phyloP scores from a whole-genome alignment of 2,113 vertebrate genomes.

The Lepus americanus region DNA sequence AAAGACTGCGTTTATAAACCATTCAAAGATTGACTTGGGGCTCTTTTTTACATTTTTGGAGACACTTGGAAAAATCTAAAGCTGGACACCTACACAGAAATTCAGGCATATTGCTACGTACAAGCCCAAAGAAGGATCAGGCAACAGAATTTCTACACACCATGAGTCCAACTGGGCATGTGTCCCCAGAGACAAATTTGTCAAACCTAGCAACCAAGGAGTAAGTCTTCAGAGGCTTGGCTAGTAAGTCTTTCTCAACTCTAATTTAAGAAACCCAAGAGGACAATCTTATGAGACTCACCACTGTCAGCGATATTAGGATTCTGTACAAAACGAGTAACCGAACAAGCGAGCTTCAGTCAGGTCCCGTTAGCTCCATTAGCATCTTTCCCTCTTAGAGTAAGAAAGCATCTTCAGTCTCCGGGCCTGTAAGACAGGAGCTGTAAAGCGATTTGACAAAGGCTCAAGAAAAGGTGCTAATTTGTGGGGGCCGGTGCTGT shows the following conservation, averaged over 20 bases:
- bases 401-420: not conserved
- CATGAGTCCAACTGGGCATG: not conserved
- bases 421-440: not conserved
- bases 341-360: not conserved
- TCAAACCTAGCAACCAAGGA: not conserved
- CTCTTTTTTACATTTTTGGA: slow-evolving; percentile 51
- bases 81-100: slow-evolving; percentile 36
- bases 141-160: not conserved
- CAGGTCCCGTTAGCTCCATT: not conserved
- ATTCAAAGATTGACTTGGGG: slow-evolving; percentile 13
- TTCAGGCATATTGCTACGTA: slow-evolving; percentile 46
- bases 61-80: slow-evolving; percentile 27
- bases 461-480: not conserved
- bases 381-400: slow-evolving; percentile 3
- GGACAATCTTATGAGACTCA: not conserved
- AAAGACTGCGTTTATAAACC: slow-evolving; percentile 36
- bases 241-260: slow-evolving; percentile 27
- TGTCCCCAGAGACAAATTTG: slow-evolving; percentile 32
- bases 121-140: slow-evolving; percentile 33
- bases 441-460: slow-evolving; percentile 3
- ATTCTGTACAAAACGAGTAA: slow-evolving; percentile 35
- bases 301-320: not conserved
- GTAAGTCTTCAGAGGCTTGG: slow-evolving; percentile 15
- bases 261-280: slow-evolving; percentile 43
- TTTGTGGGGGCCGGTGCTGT: not conserved